Evolutionary conservation across 2,888 invertebrate species (phyloP).

Genomic region (Pimpla rufipes): DNA sequence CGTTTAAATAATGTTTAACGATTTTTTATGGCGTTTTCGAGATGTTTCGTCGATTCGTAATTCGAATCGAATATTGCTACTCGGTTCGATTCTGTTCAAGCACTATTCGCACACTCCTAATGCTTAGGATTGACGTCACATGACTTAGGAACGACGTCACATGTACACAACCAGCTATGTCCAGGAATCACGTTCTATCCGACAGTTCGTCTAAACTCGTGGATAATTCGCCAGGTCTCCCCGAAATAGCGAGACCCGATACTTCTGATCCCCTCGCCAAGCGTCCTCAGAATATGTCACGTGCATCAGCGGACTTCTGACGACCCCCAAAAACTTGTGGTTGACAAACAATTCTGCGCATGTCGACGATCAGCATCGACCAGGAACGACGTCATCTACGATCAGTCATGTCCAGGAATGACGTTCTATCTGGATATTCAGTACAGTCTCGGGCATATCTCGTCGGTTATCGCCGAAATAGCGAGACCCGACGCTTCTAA

Average conservation of each 20-base stretch:
- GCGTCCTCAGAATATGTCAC: constrained; percentile 13
- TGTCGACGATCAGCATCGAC: not conserved
- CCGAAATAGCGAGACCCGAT: not conserved
- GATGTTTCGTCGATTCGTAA: too few relatives aligned
- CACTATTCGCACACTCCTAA: too few relatives aligned
- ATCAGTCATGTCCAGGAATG: not conserved
- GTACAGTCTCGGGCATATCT: not conserved
- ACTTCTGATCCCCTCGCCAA: not conserved
- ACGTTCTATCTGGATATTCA: not conserved
- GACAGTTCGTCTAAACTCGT: too few relatives aligned
- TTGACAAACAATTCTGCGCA: too few relatives aligned
- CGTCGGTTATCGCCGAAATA: not conserved
- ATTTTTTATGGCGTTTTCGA: too few relatives aligned
- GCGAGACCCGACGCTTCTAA: not conserved
- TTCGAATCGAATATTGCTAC: too few relatives aligned
- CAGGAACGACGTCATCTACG: not conserved
- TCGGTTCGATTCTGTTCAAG: too few relatives aligned
- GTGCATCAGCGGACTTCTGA: too few relatives aligned
- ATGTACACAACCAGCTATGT: not conserved
- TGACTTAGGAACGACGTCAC: not conserved
- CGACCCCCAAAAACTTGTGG: too few relatives aligned
- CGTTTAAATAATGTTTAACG: too few relatives aligned
- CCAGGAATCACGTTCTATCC: not conserved
- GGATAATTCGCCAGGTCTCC: not conserved
- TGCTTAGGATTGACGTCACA: too few relatives aligned